A percentile compares a stretch with the other conserved stretches of the same genome.
Evolutionary conservation across 2,888 invertebrate species (phyloP).

Genomic region (Anthoptus insignis): DNA sequence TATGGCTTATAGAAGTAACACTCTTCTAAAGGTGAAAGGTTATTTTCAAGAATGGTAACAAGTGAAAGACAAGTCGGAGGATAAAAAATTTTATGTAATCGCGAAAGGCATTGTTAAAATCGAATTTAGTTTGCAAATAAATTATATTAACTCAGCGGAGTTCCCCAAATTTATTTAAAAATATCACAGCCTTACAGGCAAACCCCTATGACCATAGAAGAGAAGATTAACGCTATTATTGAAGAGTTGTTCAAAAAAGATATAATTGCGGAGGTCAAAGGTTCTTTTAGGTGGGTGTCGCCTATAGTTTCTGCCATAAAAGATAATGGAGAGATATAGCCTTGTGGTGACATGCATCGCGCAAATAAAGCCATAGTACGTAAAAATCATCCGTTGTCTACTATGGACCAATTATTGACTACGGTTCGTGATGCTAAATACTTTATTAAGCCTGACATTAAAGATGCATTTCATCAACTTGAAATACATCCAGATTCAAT

Average conservation of each 20-base stretch:
- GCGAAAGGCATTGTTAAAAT: neutral
- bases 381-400: conserved; percentile 21
- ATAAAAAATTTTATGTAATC: conserved; percentile 1
- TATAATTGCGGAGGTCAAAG: conserved; percentile 34
- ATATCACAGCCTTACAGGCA: neutral
- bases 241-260: conserved; percentile 23
- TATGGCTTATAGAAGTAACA: conserved; percentile 35
- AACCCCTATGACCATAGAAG: neutral
- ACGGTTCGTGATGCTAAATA: conserved; percentile 39
- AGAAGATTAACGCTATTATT: conserved; percentile 28
- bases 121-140: neutral
- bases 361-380: conserved; percentile 39
- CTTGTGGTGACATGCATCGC: conserved; percentile 35
- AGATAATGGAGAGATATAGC: conserved; percentile 30
- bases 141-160: too few relatives aligned
- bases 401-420: conserved; percentile 34
- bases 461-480: conserved; percentile 10
- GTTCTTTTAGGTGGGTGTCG: conserved; percentile 20
- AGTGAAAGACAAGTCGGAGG: neutral
- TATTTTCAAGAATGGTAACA: conserved; percentile 19
- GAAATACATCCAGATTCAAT: conserved; percentile 38
- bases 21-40: conserved; percentile 7
- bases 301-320: conserved; percentile 44
- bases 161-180: neutral
- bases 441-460: conserved; percentile 44